Conservation (phyloP, 35 echinoderm and acorn worm genomes). For the Heliocidaris erythrogramma region DNA sequence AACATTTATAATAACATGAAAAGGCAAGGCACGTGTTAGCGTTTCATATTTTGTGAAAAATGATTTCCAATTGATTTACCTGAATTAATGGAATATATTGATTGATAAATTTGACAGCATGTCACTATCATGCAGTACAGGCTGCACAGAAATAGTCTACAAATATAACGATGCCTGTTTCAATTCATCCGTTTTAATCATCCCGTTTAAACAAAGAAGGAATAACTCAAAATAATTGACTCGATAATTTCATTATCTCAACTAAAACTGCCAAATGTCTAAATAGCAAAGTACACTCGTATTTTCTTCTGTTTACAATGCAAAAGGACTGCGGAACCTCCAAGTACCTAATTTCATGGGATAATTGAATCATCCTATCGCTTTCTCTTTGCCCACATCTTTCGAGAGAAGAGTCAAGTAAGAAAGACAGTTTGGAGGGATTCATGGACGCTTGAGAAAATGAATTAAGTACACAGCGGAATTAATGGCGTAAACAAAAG, state of each 20-base stretch:
- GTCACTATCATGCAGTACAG: not conserved
- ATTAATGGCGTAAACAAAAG: constrained; percentile 4
- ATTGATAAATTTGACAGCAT: not conserved
- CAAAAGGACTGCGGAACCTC: not conserved
- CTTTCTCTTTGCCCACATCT: not conserved
- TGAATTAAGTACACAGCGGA: not conserved
- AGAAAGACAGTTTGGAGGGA: not conserved
- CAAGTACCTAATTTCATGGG: not conserved
- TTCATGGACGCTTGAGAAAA: not conserved
- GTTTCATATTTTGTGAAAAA: not conserved
- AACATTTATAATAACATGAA: not conserved
- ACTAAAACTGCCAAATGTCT: not conserved
- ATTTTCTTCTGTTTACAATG: not conserved
- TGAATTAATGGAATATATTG: not conserved
- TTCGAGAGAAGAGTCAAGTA: not conserved
- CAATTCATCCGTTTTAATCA: not conserved
- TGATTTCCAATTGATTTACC: not conserved
- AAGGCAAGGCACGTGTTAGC: not conserved
- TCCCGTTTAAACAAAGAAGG: not conserved
- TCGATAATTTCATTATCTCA: not conserved
- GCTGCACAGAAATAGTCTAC: not conserved
- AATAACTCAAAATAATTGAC: not conserved
- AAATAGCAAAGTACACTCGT: not conserved
- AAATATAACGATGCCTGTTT: not conserved
- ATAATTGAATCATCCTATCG: constrained; percentile 15